A percentile compares a stretch with the other conserved stretches of the same genome.
These are phyloP conservation scores for Odontothrips loti DNA, from an alignment of 2,888 invertebrate genomes.

Conservation along the genomic window DNA sequence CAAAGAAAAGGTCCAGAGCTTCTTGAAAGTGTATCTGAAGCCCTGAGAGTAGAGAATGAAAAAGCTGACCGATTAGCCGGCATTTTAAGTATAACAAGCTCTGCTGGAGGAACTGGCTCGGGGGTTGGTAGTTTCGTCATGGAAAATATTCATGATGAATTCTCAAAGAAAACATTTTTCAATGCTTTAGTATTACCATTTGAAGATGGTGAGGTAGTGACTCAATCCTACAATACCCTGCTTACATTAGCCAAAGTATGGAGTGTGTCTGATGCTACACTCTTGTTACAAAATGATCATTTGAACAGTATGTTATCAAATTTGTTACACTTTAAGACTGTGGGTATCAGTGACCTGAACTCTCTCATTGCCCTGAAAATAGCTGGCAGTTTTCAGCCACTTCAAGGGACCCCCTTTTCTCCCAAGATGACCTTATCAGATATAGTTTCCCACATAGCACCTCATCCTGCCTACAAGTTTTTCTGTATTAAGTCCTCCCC, in stretches of 20 bases:
- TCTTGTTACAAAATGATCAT: slow-evolving; percentile 52
- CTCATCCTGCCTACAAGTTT: slow-evolving; percentile 51
- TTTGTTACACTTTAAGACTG: slow-evolving; percentile 43
- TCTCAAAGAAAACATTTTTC: slow-evolving; percentile 48
- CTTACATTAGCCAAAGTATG: slow-evolving; percentile 50
- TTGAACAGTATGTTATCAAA: slow-evolving; percentile 47
- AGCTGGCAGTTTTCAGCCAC: slow-evolving; percentile 49
- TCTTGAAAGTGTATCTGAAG: slow-evolving; percentile 45
- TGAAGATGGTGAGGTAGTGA: slow-evolving; percentile 50
- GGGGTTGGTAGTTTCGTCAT: slow-evolving; percentile 51
- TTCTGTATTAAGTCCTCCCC: slow-evolving; percentile 49
- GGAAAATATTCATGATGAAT: slow-evolving; percentile 48
- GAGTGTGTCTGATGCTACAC: slow-evolving; percentile 46
- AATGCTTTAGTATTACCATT: slow-evolving; percentile 50
- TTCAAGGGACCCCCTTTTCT: slow-evolving; percentile 33
- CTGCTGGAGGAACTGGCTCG: slow-evolving; percentile 55
- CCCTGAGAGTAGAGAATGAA: slow-evolving; percentile 48
- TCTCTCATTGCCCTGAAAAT: slow-evolving; percentile 50
- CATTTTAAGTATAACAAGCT: slow-evolving; percentile 49
- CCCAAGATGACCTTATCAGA: slow-evolving; percentile 31
- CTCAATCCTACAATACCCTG: slow-evolving; percentile 53
- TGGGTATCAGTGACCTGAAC: slow-evolving; percentile 49
- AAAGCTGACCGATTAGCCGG: slow-evolving; percentile 47
- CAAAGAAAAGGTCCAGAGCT: slow-evolving; percentile 46
- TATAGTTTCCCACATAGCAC: slow-evolving; percentile 46